Evolutionary conservation across 2,888 invertebrate genomes (phyloP).

Genomic region (Penaeus monodon): DNA sequence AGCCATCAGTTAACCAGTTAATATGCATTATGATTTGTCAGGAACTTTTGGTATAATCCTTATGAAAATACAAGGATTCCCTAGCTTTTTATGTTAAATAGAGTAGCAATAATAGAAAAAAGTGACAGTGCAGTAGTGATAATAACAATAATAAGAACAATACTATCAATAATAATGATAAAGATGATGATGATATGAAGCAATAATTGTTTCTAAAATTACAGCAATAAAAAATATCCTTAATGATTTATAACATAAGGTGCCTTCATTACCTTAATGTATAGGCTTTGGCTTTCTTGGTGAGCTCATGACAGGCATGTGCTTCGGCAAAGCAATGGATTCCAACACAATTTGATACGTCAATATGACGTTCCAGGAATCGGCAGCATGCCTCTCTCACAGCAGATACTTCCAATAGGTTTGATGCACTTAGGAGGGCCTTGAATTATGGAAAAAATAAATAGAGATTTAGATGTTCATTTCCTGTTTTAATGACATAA

Average conservation of each 20-base stretch:
- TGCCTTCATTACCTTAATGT: conserved; percentile 68
- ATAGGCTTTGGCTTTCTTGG: conserved; percentile 70
- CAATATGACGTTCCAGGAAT: conserved; percentile 69
- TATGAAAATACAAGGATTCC: too few species aligned
- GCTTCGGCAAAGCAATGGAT: conserved; percentile 73
- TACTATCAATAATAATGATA: background rate
- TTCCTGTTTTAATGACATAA: background rate
- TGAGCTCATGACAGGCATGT: conserved; percentile 72
- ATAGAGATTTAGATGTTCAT: background rate
- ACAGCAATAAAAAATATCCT: background rate
- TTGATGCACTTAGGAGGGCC: conserved; percentile 61
- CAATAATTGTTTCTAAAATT: background rate
- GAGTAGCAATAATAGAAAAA: background rate
- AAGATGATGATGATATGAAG: too few species aligned
- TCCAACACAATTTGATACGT: conserved; percentile 72
- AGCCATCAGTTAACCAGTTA: too few species aligned
- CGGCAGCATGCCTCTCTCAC: conserved; percentile 63
- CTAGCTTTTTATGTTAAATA: too few species aligned
- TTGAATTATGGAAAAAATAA: conserved; percentile 25
- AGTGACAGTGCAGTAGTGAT: background rate
- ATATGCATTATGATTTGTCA: too few species aligned
- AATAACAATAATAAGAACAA: background rate
- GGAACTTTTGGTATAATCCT: too few species aligned
- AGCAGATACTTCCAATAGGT: conserved; percentile 60
- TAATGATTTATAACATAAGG: background rate